Evolutionary conservation across 2,113 vertebrate species (phyloP).

Genomic region (Seriola aureovittata): DNA sequence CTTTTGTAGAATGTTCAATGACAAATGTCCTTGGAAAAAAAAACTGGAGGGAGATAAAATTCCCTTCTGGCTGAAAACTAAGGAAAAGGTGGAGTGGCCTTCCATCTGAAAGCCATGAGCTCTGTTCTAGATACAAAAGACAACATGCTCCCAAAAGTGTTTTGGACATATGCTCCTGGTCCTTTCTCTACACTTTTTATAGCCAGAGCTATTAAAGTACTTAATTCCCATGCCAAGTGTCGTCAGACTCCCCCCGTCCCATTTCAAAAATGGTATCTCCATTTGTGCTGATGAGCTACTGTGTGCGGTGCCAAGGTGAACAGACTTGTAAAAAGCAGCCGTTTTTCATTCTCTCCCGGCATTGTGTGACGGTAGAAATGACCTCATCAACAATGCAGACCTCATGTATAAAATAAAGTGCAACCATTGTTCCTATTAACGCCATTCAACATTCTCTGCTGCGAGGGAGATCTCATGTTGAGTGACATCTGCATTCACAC

Average conservation of each 20-base stretch:
- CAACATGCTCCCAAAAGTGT: slow-evolving; percentile 64
- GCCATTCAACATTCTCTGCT: slow-evolving; percentile 33
- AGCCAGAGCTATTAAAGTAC: slow-evolving; percentile 72
- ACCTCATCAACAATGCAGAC: slow-evolving; percentile 63
- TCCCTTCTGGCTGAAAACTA: slow-evolving; percentile 66
- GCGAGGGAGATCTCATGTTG: slow-evolving; percentile 24
- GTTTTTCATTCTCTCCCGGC: slow-evolving; percentile 37
- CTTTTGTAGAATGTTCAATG: slow-evolving; percentile 67
- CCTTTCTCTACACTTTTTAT: slow-evolving; percentile 70
- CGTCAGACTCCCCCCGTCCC: slow-evolving; percentile 68
- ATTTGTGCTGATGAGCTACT: slow-evolving; percentile 43
- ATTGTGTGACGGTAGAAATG: slow-evolving; percentile 25
- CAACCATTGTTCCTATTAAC: slow-evolving; percentile 52
- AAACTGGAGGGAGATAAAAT: slow-evolving; percentile 66
- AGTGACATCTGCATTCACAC: slow-evolving; percentile 49
- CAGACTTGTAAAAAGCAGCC: slow-evolving; percentile 41
- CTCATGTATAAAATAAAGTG: slow-evolving; percentile 58
- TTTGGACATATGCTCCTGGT: slow-evolving; percentile 65
- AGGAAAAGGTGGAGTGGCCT: slow-evolving; percentile 59
- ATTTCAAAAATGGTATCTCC: slow-evolving; percentile 73
- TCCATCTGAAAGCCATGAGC: slow-evolving; percentile 60
- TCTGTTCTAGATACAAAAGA: slow-evolving; percentile 69
- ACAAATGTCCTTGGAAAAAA: slow-evolving; percentile 78
- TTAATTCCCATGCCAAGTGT: slow-evolving; percentile 79
- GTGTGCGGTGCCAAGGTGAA: slow-evolving; percentile 66